These are phyloP conservation scores for Chrysoperla carnea DNA, from an alignment of 1,140 invertebrate genomes.

Conservation along the genomic window DNA sequence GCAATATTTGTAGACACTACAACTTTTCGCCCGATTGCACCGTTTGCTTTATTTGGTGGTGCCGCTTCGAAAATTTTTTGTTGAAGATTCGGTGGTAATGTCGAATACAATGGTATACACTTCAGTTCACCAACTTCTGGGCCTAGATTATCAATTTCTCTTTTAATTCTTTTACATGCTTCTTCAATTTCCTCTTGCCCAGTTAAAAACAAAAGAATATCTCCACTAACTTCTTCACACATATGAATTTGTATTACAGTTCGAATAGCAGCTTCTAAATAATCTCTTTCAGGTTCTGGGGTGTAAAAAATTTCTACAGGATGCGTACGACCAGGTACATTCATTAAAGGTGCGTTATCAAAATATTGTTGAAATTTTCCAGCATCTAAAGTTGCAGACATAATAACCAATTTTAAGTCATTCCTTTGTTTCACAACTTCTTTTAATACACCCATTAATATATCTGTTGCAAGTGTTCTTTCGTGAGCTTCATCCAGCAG, in stretches of 20 bases:
- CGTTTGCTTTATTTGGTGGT: slow-evolving; percentile 81
- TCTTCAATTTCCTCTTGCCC: slow-evolving; percentile 95
- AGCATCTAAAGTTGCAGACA: slow-evolving; percentile 99
- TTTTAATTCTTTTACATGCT: slow-evolving; percentile 93
- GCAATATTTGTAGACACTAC: slow-evolving; percentile 99
- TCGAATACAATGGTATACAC: slow-evolving; percentile 98
- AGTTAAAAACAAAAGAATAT: slow-evolving; percentile 93
- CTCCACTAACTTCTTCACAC: slow-evolving; percentile 90
- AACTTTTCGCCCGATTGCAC: slow-evolving; percentile 88
- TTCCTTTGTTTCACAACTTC: slow-evolving; percentile 88
- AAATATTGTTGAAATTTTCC: slow-evolving; percentile 99
- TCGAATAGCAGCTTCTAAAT: slow-evolving; percentile 94
- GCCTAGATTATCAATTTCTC: slow-evolving; percentile 92
- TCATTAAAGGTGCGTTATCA: slow-evolving; percentile 96
- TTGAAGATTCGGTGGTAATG: slow-evolving; percentile 91
- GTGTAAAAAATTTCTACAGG: slow-evolving; percentile 99
- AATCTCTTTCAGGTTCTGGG: slow-evolving; percentile 94
- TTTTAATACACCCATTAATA: slow-evolving; percentile 96
- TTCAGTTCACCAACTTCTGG: slow-evolving; percentile 93
- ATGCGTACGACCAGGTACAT: slow-evolving; percentile 90
- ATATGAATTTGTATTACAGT: slow-evolving; percentile 99
- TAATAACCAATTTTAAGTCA: slow-evolving; percentile 96
- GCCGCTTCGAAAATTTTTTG: slow-evolving; percentile 95
- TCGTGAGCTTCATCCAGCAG: slow-evolving; percentile 98
- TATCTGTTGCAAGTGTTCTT: slow-evolving; percentile 94